These are phyloP conservation scores for Neoniphon sammara DNA, from an alignment of 2,797 vertebrate species.

Conservation along the genomic window DNA sequence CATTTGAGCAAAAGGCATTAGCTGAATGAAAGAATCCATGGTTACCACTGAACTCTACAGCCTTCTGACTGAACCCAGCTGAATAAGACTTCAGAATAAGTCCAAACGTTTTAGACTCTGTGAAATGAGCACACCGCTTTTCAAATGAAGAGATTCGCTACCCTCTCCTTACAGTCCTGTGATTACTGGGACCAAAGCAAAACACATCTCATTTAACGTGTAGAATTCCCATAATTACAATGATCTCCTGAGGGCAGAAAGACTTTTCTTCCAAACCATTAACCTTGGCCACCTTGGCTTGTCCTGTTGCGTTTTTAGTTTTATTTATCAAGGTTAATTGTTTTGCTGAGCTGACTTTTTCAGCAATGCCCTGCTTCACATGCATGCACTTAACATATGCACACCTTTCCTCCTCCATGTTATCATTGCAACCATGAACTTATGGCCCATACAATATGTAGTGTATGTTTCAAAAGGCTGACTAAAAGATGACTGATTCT, in stretches of 20 bases:
- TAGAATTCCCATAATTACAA: constrained; percentile 63
- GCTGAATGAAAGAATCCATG: constrained; percentile 69
- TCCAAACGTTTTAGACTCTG: constrained; percentile 62
- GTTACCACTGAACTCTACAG: constrained; percentile 61
- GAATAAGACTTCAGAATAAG: constrained; percentile 66
- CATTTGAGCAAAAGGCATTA: constrained; percentile 74
- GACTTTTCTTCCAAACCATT: constrained; percentile 61
- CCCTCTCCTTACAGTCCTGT: constrained; percentile 40
- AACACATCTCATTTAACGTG: constrained; percentile 47
- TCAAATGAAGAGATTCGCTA: constrained; percentile 55
- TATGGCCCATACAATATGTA: neutral
- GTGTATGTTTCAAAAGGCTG: constrained; percentile 15
- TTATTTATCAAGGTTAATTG: constrained; percentile 74
- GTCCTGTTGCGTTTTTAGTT: constrained; percentile 51
- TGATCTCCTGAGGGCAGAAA: constrained; percentile 62
- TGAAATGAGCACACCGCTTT: constrained; percentile 68
- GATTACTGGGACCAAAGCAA: constrained; percentile 44
- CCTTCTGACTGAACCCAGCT: constrained; percentile 62
- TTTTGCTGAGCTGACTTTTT: constrained; percentile 67
- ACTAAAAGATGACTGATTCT: constrained; percentile 45
- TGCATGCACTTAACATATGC: constrained; percentile 20
- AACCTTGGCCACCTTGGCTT: constrained; percentile 59
- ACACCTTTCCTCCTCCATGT: constrained; percentile 1
- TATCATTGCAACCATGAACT: constrained; percentile 1
- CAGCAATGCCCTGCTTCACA: constrained; percentile 30